Conservation (phyloP, 1,140 invertebrate species). For the Euglossa dilemma region DNA sequence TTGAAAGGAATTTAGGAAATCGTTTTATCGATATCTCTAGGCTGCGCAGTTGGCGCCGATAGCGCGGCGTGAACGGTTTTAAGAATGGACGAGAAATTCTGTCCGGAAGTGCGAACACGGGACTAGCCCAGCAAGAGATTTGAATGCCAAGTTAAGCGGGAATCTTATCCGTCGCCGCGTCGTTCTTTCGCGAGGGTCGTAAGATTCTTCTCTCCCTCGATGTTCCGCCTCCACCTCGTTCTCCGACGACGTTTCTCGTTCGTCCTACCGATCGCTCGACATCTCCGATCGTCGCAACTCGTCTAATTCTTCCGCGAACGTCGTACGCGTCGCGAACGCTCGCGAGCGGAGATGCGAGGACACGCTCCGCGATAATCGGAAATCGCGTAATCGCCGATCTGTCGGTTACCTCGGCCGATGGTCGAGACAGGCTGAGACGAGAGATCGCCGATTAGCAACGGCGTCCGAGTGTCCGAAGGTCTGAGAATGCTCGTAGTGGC, state of each 20-base stretch:
- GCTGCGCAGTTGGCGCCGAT: not conserved
- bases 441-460: not conserved
- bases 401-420: too few species aligned
- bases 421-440: not conserved
- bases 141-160: slow-evolving; percentile 81
- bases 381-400: not conserved
- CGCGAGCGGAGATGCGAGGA: too few species aligned
- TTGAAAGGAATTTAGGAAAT: not conserved
- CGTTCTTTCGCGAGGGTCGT: slow-evolving; percentile 42
- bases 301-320: not conserved
- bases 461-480: not conserved
- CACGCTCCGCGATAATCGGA: too few species aligned
- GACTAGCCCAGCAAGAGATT: slow-evolving; percentile 72
- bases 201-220: slow-evolving; percentile 7
- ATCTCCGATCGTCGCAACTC: not conserved
- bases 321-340: not conserved
- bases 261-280: too few species aligned
- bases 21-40: not conserved
- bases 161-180: slow-evolving; percentile 73
- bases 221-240: too few species aligned
- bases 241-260: too few species aligned
- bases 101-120: slow-evolving; percentile 42
- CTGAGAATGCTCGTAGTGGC: not conserved
- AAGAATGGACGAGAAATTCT: not conserved
- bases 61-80: too few species aligned